These are phyloP conservation scores for Amblyraja radiata DNA, from an alignment of 2,797 vertebrate genomes.

Conservation along the genomic window DNA sequence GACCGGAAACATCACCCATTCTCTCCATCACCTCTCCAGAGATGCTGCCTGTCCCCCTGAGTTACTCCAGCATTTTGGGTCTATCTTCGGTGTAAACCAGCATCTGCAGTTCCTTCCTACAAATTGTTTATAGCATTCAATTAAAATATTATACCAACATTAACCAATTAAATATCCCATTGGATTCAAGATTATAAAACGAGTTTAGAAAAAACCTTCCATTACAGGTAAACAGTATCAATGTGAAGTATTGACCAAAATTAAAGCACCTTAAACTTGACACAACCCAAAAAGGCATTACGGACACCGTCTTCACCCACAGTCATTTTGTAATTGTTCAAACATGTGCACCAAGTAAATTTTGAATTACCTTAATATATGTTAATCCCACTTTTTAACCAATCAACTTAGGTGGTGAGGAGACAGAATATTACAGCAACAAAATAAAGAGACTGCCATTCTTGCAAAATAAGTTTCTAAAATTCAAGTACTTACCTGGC, in stretches of 20 bases:
- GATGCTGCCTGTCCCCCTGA: too few species aligned
- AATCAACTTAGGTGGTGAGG: too few species aligned
- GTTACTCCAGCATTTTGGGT: too few species aligned
- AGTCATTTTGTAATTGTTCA: neutral
- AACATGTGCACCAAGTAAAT: neutral
- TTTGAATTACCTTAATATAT: neutral
- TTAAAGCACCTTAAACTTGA: neutral
- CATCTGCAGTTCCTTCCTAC: too few species aligned
- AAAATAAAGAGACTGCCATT: neutral
- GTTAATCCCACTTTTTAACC: neutral
- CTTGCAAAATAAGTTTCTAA: neutral
- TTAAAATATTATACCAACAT: neutral
- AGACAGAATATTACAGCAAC: neutral
- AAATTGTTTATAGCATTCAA: neutral
- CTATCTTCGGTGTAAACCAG: too few species aligned
- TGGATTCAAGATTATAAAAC: too few species aligned
- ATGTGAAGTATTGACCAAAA: neutral
- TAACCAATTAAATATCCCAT: neutral
- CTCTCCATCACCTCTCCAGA: too few species aligned
- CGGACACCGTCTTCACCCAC: neutral
- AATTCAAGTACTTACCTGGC: neutral
- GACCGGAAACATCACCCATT: too few species aligned
- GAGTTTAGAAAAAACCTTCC: too few species aligned
- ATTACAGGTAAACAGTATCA: neutral
- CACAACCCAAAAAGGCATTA: neutral